These are phyloP conservation scores for Deroptyus accipitrinus DNA, from an alignment of 2,113 vertebrate species.

Conservation along the genomic window DNA sequence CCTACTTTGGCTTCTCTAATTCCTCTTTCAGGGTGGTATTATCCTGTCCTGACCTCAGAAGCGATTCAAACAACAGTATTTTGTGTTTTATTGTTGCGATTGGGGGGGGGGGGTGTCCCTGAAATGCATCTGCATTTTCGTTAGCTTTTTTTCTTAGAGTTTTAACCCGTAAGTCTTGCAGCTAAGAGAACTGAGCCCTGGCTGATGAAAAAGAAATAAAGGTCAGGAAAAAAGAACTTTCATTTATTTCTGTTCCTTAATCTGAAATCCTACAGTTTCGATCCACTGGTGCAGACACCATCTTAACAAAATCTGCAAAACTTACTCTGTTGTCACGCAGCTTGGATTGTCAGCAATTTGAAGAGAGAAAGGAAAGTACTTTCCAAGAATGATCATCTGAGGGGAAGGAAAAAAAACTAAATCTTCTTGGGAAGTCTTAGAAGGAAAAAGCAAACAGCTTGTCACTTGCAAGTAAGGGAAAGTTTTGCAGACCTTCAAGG, in stretches of 20 bases:
- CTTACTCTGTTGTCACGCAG: background rate
- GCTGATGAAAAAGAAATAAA: background rate
- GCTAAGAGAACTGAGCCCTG: background rate
- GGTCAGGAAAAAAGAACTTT: background rate
- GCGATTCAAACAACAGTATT: background rate
- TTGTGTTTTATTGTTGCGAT: background rate
- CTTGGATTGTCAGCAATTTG: background rate
- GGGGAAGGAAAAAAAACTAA: background rate
- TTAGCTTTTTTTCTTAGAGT: background rate
- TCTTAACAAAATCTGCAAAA: background rate
- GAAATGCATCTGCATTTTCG: background rate
- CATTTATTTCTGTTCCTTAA: background rate
- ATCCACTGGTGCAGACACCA: background rate
- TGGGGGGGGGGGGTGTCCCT: background rate
- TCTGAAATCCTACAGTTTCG: background rate
- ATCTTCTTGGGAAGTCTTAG: background rate
- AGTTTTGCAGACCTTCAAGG: background rate
- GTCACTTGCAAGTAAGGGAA: background rate
- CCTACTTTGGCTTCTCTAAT: background rate
- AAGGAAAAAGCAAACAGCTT: background rate
- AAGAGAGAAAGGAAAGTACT: background rate
- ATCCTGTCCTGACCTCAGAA: background rate
- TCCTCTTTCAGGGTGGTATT: background rate
- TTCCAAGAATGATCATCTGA: background rate
- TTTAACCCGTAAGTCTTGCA: background rate